These are phyloP conservation scores for Pseudomyrmex sp. DNA, from an alignment of 1,140 invertebrate genomes.

Conservation along the genomic window DNA sequence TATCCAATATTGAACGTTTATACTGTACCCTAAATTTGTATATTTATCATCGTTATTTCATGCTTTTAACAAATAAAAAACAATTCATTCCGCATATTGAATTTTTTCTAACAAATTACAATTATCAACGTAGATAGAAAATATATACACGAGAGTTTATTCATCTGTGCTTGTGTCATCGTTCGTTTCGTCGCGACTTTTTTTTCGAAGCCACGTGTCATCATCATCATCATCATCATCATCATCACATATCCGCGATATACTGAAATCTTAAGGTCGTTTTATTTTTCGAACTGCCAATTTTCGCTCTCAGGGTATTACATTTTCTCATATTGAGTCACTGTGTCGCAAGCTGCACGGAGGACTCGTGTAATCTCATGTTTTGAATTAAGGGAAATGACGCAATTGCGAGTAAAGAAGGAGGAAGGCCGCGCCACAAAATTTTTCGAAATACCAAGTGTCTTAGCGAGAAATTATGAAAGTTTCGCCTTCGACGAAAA, in stretches of 20 bases:
- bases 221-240: no score
- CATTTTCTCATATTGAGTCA: conserved; percentile 62
- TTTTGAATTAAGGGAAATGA: conserved; percentile 63
- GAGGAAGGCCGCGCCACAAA: conserved; percentile 52
- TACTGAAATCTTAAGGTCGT: conserved; percentile 11
- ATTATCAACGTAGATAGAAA: background rate
- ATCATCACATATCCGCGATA: background rate
- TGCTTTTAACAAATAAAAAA: background rate
- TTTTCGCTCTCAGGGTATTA: conserved; percentile 47
- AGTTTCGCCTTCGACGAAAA: conserved; percentile 49
- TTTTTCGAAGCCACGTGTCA: background rate
- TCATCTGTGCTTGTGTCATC: no score
- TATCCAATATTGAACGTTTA: conserved; percentile 19
- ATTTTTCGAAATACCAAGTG: conserved; percentile 55
- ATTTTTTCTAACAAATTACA: conserved; percentile 2
- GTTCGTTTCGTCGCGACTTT: no score
- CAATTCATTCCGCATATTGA: background rate
- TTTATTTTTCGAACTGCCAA: conserved; percentile 46
- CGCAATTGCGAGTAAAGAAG: conserved; percentile 35
- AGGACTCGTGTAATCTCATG: conserved; percentile 61
- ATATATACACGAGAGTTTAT: background rate
- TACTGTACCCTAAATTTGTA: conserved; percentile 12
- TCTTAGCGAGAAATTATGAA: conserved; percentile 54
- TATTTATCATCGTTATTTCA: conserved; percentile 1
- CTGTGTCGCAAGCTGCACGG: conserved; percentile 42